phyloP scores from a whole-genome alignment of 1,140 invertebrate species.

The Drosophila kohkoa region DNA sequence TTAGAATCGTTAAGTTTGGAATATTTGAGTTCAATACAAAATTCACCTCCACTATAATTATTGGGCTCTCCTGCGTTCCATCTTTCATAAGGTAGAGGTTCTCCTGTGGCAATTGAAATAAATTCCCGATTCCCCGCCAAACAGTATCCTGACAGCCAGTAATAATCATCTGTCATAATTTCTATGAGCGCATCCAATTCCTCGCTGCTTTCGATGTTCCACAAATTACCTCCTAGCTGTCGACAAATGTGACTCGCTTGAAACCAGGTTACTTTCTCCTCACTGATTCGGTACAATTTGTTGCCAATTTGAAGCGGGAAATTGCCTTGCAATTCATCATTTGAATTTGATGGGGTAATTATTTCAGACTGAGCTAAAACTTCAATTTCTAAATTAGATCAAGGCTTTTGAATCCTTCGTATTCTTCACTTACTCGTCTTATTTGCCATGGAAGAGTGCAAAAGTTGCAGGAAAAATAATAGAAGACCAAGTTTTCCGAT shows the following conservation, averaged over 20 bases:
- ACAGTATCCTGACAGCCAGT: slow-evolving; percentile 29
- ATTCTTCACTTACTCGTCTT: not conserved
- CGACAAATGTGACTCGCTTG: slow-evolving; percentile 27
- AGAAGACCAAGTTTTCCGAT: too few species aligned
- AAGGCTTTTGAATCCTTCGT: not conserved
- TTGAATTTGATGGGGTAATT: not conserved
- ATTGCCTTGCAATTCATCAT: not conserved
- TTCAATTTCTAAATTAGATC: not conserved
- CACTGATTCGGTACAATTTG: not conserved
- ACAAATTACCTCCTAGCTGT: slow-evolving; percentile 22
- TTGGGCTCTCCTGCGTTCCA: slow-evolving; percentile 22
- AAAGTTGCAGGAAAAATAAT: too few species aligned
- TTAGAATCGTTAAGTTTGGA: not conserved
- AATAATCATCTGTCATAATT: not conserved
- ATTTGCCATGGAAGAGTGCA: too few species aligned
- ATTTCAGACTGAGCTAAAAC: not conserved
- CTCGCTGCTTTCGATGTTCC: slow-evolving; percentile 17
- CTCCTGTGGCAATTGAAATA: slow-evolving; percentile 23
- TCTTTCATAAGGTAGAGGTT: slow-evolving; percentile 6
- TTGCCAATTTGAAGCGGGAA: too few species aligned
- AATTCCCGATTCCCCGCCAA: not conserved
- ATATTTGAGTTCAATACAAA: slow-evolving; percentile 10
- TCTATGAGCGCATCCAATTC: slow-evolving; percentile 25
- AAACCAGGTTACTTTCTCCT: not conserved
- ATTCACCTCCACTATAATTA: not conserved